phyloP scores from a whole-genome alignment of 2,888 invertebrate genomes.

The Trypoxylon attenuatum region DNA sequence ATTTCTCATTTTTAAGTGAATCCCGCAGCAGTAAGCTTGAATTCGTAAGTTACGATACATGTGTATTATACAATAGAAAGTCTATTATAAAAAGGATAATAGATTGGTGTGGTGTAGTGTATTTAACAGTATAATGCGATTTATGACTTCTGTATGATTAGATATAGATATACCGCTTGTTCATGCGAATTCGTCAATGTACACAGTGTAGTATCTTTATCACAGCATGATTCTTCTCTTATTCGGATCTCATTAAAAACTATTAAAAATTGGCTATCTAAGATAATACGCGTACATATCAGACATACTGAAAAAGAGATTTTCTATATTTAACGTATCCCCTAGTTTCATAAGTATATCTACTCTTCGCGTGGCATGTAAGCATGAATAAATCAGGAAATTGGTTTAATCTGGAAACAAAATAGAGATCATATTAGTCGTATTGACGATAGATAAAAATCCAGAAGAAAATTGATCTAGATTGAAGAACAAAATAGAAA shows the following conservation, averaged over 20 bases:
- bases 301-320: constrained; percentile 23
- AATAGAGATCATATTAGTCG: too few relatives aligned
- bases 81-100: not conserved
- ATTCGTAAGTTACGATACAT: too few relatives aligned
- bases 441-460: too few relatives aligned
- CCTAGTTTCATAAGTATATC: constrained; percentile 11
- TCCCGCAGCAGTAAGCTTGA: too few relatives aligned
- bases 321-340: constrained; percentile 32
- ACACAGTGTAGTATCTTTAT: constrained; percentile 14
- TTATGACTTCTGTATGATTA: not conserved
- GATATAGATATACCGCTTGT: not conserved
- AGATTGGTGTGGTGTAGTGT: too few relatives aligned
- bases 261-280: not conserved
- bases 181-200: not conserved
- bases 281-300: constrained; percentile 4
- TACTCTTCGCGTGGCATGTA: constrained; percentile 30
- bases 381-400: constrained; percentile 33
- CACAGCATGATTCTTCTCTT: constrained; percentile 33
- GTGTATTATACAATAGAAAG: too few relatives aligned
- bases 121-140: not conserved
- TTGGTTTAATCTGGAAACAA: constrained; percentile 41
- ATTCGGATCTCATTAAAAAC: constrained; percentile 25
- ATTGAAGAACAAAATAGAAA: constrained; percentile 1
- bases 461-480: not conserved
- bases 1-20: too few relatives aligned